A percentile compares a stretch with the other conserved stretches of the same genome.
These are phyloP conservation scores for Halictus rubicundus DNA, from an alignment of 1,140 invertebrate species.

Conservation along the genomic window DNA sequence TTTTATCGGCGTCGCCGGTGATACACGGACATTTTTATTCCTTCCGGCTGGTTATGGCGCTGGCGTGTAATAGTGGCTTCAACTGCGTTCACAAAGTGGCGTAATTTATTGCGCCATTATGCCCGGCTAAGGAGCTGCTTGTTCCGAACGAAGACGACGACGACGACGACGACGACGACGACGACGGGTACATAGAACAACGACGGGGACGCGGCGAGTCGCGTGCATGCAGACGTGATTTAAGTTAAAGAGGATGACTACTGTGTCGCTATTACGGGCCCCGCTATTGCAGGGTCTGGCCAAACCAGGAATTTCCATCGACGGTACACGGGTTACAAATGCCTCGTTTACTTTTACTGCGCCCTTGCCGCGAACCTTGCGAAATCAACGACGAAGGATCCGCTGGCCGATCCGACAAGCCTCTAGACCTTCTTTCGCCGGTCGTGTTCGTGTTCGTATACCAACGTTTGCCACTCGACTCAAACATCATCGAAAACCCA, in stretches of 20 bases:
- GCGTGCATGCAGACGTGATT: conserved; percentile 61
- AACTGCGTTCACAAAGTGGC: conserved; percentile 63
- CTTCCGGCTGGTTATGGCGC: conserved; percentile 59
- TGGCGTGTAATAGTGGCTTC: conserved; percentile 61
- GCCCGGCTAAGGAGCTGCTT: conserved; percentile 63
- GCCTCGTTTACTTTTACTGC: conserved; percentile 46
- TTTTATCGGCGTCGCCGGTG: conserved; percentile 19
- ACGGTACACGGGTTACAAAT: conserved; percentile 47
- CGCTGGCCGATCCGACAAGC: not conserved
- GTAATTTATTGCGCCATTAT: conserved; percentile 69
- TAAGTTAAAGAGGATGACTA: conserved; percentile 64
- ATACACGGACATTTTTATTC: conserved; percentile 52
- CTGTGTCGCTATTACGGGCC: conserved; percentile 61
- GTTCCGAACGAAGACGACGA: conserved; percentile 51
- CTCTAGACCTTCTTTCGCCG: not conserved
- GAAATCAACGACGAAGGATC: not conserved
- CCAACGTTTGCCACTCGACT: no score
- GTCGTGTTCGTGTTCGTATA: no score
- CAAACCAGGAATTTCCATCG: conserved; percentile 44
- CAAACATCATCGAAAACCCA: no score
- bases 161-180: conserved; percentile 2
- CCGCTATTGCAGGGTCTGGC: conserved; percentile 19
- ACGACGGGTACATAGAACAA: conserved; percentile 54
- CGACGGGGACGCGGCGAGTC: conserved; percentile 48
- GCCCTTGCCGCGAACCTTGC: not conserved